These are phyloP conservation scores for Microctenopoma lineatum DNA, from an alignment of 2,797 vertebrate species.

Conservation along the genomic window DNA sequence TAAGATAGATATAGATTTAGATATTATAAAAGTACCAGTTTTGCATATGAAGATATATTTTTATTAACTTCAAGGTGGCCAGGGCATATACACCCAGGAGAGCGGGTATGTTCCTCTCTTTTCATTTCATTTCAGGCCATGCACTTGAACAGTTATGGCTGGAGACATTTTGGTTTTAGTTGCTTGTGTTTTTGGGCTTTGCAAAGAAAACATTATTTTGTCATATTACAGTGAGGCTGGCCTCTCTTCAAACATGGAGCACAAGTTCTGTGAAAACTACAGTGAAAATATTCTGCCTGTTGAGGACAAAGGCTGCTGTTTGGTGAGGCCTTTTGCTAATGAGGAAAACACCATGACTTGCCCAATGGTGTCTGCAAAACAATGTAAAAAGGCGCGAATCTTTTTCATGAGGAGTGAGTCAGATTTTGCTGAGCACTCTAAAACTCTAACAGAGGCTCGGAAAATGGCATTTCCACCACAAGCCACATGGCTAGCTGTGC, in stretches of 20 bases:
- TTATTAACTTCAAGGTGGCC: conserved; percentile 20
- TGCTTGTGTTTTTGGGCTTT: neutral
- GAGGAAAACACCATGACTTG: neutral
- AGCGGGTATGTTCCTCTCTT: conserved; percentile 50
- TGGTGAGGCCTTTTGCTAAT: conserved; percentile 25
- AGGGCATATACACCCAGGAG: conserved; percentile 33
- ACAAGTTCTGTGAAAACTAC: conserved; percentile 9
- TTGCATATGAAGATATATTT: neutral
- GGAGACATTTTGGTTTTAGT: neutral
- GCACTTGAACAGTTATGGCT: neutral
- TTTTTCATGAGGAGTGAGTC: neutral
- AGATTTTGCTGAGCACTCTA: accelerated
- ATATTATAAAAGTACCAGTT: neutral
- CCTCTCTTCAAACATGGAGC: conserved; percentile 43
- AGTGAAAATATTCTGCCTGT: neutral
- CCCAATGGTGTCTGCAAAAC: accelerated
- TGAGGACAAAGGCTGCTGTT: neutral
- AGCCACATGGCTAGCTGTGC: accelerated
- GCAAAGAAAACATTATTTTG: neutral
- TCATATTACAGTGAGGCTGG: conserved; percentile 39
- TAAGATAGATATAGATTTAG: neutral
- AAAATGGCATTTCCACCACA: neutral
- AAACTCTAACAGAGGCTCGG: neutral
- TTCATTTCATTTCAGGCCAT: neutral
- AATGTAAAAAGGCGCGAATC: accelerated